Evolutionary conservation across 2,797 vertebrate genomes (phyloP).

Genomic region (Enteromius afrohamiltoni): DNA sequence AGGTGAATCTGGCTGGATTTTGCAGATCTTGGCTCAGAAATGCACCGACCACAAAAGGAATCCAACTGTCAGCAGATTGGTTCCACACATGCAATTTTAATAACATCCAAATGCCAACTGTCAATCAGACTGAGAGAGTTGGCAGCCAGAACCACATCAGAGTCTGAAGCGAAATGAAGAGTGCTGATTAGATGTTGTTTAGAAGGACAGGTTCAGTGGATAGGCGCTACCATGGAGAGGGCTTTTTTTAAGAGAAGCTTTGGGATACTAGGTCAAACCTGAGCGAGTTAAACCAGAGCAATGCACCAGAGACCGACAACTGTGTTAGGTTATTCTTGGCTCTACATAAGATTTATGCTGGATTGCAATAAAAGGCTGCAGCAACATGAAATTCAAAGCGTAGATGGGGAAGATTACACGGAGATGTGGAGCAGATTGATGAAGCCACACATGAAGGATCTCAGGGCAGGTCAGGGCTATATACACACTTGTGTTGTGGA

Average conservation of each 20-base stretch:
- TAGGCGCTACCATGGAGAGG: background rate
- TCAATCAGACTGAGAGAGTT: constrained; percentile 31
- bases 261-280: constrained; percentile 35
- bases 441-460: constrained; percentile 26
- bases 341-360: constrained; percentile 36
- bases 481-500: constrained; percentile 59
- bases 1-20: constrained; percentile 23
- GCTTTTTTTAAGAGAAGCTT: constrained; percentile 8
- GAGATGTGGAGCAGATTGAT: constrained; percentile 19
- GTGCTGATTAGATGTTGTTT: constrained; percentile 16
- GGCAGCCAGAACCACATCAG: constrained; percentile 25
- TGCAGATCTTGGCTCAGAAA: constrained; percentile 29
- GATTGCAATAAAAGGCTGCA: constrained; percentile 27
- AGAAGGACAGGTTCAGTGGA: constrained; percentile 3
- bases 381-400: constrained; percentile 33
- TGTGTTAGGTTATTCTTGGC: constrained; percentile 49
- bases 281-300: constrained; percentile 33
- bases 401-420: constrained; percentile 32
- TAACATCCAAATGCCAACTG: constrained; percentile 43
- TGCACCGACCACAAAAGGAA: constrained; percentile 28
- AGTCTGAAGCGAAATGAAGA: background rate
- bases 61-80: constrained; percentile 55
- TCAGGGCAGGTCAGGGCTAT: constrained; percentile 61
- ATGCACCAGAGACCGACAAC: constrained; percentile 36
- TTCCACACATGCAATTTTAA: constrained; percentile 63